A percentile compares a stretch with the other conserved stretches of the same genome.
phyloP scores from a whole-genome alignment of 2,797 vertebrate genomes.

The Hybognathus amarus region DNA sequence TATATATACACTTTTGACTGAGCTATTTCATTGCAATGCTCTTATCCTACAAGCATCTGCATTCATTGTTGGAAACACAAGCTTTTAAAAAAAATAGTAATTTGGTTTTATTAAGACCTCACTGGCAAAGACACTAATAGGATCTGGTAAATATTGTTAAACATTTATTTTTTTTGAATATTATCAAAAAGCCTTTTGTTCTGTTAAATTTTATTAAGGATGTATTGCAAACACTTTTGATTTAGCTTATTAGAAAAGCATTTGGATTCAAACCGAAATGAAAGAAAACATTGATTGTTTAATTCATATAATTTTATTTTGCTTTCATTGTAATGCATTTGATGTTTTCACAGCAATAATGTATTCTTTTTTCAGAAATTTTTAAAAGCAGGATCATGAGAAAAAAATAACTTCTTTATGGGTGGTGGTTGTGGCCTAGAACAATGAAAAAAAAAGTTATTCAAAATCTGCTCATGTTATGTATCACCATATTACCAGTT shows the following conservation, averaged over 20 bases:
- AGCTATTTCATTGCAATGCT: not conserved
- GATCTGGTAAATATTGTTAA: not conserved
- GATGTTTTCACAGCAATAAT: not conserved
- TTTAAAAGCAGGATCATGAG: not conserved
- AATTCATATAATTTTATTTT: not conserved
- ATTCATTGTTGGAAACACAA: not conserved
- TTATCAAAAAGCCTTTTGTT: not conserved
- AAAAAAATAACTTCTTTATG: not conserved
- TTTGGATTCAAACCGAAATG: not conserved
- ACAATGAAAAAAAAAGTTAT: not conserved
- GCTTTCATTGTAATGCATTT: not conserved
- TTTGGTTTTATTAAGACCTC: not conserved
- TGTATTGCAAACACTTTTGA: not conserved
- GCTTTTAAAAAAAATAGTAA: not conserved
- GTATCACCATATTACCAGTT: no score
- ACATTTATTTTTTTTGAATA: not conserved
- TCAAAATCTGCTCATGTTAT: not conserved
- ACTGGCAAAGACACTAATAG: not conserved
- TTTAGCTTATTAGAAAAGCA: not conserved
- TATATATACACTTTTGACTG: no score
- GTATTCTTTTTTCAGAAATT: not conserved
- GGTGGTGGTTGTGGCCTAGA: not conserved
- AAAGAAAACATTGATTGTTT: conserved; percentile 12
- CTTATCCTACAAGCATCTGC: not conserved
- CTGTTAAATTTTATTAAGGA: not conserved